Evolutionary conservation across 2,797 vertebrate genomes (phyloP), one percentile per base, ranked within the genome.

Genomic region (Gymnothorax javanicus): DNA sequence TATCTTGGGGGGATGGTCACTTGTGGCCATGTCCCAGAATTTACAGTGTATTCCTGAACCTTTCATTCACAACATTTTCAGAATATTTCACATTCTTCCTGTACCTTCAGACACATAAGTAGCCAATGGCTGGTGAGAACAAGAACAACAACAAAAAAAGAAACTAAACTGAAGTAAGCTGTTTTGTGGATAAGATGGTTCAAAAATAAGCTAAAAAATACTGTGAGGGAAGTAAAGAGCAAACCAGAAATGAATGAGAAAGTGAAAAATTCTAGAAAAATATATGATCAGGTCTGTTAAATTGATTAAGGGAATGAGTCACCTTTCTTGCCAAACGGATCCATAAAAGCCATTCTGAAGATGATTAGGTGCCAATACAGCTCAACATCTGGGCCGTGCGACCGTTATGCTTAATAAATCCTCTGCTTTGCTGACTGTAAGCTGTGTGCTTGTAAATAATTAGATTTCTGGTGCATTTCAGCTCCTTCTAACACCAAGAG

Each of bases 381-480:
- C 77, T 81, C 20, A 23, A 81, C 77, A 81, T 81, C 77, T 81
- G 77, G 77, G 52, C 77, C 11, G 17, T 2, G 9, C 77, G 20
- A 52, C 50, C 27, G 7, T 56, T 52, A 20, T 81, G 17, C 5
- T 56, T 81, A 81, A 81, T 81, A 81, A 81, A 56, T 54, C 50
- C 50, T 15, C 50, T 0, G 77, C 52, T 54, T 52, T 54, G 77
- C 77, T 56, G 77, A 81, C 77, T n/a, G 20, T 56, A 23, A 23
- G 75, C 75, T 52, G 43, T 54, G 50, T n/a, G 20, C 50, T 56
- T 7, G n/a, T 81, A 81, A 54, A 81, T 81, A 81, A 81, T 54
- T 81, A 81, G 77, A 81, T 81, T 81, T 81, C 77, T 23, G 77
- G 50, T 81, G 50, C 77, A 81, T 81, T 81, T 81, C 77, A 54